Conservation (phyloP, 2,113 vertebrate genomes). For the Archocentrus centrarchus region DNA sequence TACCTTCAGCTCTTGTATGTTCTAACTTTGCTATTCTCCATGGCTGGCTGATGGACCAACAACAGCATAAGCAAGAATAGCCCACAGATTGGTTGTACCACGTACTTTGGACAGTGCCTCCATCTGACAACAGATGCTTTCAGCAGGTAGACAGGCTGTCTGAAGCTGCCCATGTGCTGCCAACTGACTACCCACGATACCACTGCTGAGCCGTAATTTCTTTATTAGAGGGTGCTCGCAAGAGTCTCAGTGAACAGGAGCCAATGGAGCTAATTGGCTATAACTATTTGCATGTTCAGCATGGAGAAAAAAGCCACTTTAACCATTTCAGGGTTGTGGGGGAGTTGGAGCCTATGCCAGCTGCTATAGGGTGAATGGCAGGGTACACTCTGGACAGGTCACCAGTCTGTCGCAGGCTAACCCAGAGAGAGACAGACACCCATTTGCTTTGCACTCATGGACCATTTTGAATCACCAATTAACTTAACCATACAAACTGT, state of each 20-base stretch:
- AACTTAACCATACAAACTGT: too few species aligned
- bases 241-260: neutral
- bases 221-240: conserved; percentile 6
- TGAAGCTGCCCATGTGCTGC: neutral
- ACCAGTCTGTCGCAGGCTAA: too few species aligned
- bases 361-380: too few species aligned
- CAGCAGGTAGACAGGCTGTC: conserved; percentile 13
- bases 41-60: neutral
- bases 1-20: neutral
- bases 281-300: conserved; percentile 6
- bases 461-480: too few species aligned
- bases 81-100: neutral
- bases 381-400: too few species aligned
- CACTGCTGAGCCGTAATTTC: neutral
- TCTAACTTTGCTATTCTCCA: neutral
- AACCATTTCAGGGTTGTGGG: too few species aligned
- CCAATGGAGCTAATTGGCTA: neutral
- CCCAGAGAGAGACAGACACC: too few species aligned
- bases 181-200: neutral
- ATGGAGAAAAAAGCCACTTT: neutral
- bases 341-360: too few species aligned
- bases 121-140: neutral
- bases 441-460: too few species aligned
- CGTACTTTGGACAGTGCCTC: neutral
- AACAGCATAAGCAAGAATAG: neutral